Conservation (phyloP, 2,888 invertebrate species). For the Bombyx huttoni region DNA sequence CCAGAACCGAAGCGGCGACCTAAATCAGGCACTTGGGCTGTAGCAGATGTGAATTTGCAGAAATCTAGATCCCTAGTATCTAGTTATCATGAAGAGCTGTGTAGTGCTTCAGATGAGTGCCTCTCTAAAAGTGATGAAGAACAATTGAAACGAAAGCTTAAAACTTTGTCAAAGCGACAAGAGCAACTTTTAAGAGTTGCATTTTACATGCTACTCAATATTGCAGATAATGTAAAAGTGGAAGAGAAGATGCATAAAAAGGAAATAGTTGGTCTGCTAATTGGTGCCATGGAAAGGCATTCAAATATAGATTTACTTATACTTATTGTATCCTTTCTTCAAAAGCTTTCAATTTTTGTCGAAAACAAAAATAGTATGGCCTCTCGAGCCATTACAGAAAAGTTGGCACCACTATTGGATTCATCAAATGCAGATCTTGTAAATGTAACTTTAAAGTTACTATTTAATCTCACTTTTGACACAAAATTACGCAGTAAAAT, state of each 20-base stretch:
- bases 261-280: slow-evolving; percentile 88
- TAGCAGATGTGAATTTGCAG: slow-evolving; percentile 65
- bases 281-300: slow-evolving; percentile 90
- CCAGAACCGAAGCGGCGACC: slow-evolving; percentile 81
- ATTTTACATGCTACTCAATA: slow-evolving; percentile 92
- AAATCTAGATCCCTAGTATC: slow-evolving; percentile 75
- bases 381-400: slow-evolving; percentile 84
- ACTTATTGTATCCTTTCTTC: slow-evolving; percentile 92
- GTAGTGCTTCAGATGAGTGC: slow-evolving; percentile 60
- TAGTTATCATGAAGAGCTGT: slow-evolving; percentile 78
- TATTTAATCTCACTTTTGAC: slow-evolving; percentile 98
- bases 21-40: slow-evolving; percentile 83
- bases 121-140: slow-evolving; percentile 78
- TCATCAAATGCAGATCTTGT: slow-evolving; percentile 78
- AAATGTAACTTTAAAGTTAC: slow-evolving; percentile 86
- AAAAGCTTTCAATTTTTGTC: slow-evolving; percentile 93
- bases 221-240: slow-evolving; percentile 94
- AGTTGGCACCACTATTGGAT: slow-evolving; percentile 84
- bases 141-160: slow-evolving; percentile 82
- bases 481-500: slow-evolving; percentile 88
- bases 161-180: slow-evolving; percentile 90
- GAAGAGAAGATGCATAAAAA: slow-evolving; percentile 98
- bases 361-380: slow-evolving; percentile 96
- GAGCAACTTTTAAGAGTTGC: slow-evolving; percentile 93
- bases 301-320: slow-evolving; percentile 89